Conservation (phyloP, 2,888 invertebrate genomes). For the Macrophya annulata region DNA sequence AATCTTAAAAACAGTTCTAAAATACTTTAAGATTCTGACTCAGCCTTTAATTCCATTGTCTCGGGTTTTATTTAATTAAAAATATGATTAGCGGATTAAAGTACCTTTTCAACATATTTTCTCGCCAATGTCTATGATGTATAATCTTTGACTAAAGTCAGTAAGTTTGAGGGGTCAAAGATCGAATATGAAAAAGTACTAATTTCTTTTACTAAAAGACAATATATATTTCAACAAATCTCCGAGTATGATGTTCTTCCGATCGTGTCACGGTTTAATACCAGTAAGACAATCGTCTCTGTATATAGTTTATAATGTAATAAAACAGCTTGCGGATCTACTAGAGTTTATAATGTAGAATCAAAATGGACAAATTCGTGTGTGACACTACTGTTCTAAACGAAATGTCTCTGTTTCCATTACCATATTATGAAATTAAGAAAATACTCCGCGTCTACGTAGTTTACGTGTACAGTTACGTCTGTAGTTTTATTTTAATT, state of each 20-base stretch:
- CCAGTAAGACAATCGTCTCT: slow-evolving; percentile 24
- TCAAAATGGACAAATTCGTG: slow-evolving; percentile 15
- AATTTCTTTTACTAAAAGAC: background rate
- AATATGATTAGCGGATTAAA: background rate
- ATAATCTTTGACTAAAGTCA: background rate
- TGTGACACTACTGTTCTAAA: slow-evolving; percentile 15
- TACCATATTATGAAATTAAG: background rate
- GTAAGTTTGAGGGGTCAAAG: background rate
- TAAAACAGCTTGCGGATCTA: background rate
- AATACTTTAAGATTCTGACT: background rate
- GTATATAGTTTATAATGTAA: slow-evolving; percentile 44
- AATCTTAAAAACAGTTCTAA: background rate
- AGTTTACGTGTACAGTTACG: slow-evolving; percentile 43
- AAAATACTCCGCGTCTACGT: background rate
- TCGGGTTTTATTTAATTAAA: background rate
- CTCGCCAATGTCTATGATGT: background rate
- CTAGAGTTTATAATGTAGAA: background rate
- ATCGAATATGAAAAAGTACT: background rate
- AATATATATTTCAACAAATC: background rate
- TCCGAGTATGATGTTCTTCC: background rate
- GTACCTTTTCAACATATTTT: background rate
- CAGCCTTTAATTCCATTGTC: background rate
- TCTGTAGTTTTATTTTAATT: background rate
- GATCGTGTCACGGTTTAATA: slow-evolving; percentile 25
- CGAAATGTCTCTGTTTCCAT: background rate